Evolutionary conservation across 2,797 vertebrate genomes (phyloP).

Genomic region (Acestrorhynchus altus): DNA sequence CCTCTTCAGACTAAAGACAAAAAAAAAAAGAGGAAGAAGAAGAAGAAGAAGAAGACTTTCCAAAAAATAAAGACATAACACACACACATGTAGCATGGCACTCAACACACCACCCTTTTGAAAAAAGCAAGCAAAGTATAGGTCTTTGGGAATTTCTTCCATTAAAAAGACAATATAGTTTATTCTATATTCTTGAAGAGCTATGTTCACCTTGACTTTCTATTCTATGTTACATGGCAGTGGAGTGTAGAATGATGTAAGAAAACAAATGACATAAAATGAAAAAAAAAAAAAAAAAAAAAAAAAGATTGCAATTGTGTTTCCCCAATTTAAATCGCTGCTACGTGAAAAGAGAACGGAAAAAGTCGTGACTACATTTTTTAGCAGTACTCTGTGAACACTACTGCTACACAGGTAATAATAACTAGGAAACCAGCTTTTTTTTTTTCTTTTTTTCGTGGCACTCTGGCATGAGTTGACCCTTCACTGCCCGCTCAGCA

Average conservation of each 20-base stretch:
- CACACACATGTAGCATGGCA: conserved; percentile 61
- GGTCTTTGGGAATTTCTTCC: conserved; percentile 75
- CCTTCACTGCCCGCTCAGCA: conserved; percentile 81
- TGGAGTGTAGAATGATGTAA: conserved; percentile 58
- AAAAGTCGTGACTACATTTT: background rate
- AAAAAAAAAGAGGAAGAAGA: conserved; percentile 42
- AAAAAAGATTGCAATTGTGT: conserved; percentile 59
- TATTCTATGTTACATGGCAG: conserved; percentile 61
- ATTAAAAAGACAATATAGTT: conserved; percentile 75
- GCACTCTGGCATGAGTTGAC: conserved; percentile 65
- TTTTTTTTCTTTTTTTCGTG: conserved; percentile 65
- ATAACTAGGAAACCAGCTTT: conserved; percentile 68
- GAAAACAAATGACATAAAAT: conserved; percentile 51
- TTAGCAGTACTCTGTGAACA: conserved; percentile 65
- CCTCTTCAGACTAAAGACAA: conserved; percentile 47
- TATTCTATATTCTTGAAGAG: conserved; percentile 76
- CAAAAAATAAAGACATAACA: conserved; percentile 55
- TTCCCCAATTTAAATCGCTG: conserved; percentile 72
- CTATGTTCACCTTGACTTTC: conserved; percentile 68
- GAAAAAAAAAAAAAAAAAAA: background rate
- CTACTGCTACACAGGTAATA: conserved; percentile 72
- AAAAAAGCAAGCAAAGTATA: conserved; percentile 76
- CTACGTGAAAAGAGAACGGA: conserved; percentile 70
- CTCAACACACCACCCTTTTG: conserved; percentile 45
- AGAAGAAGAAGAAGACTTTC: background rate